Conservation (phyloP, 2,888 invertebrate genomes). For the Eupithecia centaureata region DNA sequence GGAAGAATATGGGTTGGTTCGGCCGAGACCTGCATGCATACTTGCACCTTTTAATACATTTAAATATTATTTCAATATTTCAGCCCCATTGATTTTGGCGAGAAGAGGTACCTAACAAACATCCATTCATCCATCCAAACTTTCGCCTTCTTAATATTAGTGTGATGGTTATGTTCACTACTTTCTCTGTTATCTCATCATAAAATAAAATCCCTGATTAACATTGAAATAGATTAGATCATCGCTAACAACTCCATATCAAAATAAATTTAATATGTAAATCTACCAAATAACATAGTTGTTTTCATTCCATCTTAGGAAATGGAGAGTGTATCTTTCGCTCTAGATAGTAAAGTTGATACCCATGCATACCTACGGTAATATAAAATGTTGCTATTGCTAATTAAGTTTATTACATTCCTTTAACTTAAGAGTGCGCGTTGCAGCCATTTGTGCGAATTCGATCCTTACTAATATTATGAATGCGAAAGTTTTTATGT, state of each 20-base stretch:
- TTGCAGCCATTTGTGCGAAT: too few species aligned
- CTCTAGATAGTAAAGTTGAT: background rate
- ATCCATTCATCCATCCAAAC: too few species aligned
- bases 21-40: too few species aligned
- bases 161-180: background rate
- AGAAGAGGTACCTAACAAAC: background rate
- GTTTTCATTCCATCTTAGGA: background rate
- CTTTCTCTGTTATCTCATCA: constrained; percentile 14
- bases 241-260: background rate
- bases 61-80: background rate
- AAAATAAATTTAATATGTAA: too few species aligned
- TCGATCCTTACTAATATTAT: too few species aligned
- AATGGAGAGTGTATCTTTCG: background rate
- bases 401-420: background rate
- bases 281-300: background rate
- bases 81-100: background rate
- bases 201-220: constrained; percentile 7
- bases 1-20: too few species aligned
- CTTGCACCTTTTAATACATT: too few species aligned
- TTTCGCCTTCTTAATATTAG: too few species aligned
- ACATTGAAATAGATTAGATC: constrained; percentile 3
- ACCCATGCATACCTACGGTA: too few species aligned
- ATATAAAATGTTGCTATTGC: background rate
- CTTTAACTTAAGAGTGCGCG: too few species aligned
- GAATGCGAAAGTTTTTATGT: too few species aligned